These are phyloP conservation scores for Scomber colias DNA, from an alignment of 2,113 vertebrate genomes.

Conservation along the genomic window DNA sequence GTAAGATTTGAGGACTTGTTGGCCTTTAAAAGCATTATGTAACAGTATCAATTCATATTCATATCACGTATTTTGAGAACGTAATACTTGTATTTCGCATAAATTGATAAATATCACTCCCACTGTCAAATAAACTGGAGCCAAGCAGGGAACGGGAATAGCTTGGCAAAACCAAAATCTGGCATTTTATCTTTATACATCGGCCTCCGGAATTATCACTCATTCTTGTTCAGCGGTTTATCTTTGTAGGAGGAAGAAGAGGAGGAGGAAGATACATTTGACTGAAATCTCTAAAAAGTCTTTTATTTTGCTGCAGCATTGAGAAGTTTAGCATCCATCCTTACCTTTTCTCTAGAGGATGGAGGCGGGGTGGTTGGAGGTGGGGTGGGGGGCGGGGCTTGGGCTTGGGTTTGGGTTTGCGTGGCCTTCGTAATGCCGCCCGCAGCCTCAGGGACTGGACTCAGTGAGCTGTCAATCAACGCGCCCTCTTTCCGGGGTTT, in stretches of 20 bases:
- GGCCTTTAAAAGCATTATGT: neutral
- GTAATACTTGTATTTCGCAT: neutral
- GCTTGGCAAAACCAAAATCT: conserved; percentile 18
- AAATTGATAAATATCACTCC: conserved; percentile 43
- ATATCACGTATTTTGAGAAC: conserved; percentile 5
- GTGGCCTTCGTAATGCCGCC: conserved; percentile 80
- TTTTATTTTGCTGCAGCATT: too few relatives aligned
- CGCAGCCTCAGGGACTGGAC: conserved; percentile 62
- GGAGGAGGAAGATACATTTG: neutral
- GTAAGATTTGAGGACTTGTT: neutral
- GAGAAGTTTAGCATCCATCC: neutral
- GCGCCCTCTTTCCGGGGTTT: conserved; percentile 55
- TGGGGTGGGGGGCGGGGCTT: conserved; percentile 68
- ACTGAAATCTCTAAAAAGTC: neutral
- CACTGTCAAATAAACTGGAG: conserved; percentile 38
- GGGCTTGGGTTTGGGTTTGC: conserved; percentile 83
- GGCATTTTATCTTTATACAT: conserved; percentile 7
- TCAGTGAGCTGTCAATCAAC: conserved; percentile 57
- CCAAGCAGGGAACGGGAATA: conserved; percentile 42
- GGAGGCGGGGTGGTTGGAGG: conserved; percentile 68
- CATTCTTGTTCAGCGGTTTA: neutral
- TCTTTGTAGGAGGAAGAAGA: conserved; percentile 3
- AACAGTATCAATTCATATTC: neutral
- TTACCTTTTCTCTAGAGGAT: conserved; percentile 88
- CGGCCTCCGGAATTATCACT: neutral